Conservation (phyloP, 2,888 invertebrate genomes). For the Meliscaeva auricollis region DNA sequence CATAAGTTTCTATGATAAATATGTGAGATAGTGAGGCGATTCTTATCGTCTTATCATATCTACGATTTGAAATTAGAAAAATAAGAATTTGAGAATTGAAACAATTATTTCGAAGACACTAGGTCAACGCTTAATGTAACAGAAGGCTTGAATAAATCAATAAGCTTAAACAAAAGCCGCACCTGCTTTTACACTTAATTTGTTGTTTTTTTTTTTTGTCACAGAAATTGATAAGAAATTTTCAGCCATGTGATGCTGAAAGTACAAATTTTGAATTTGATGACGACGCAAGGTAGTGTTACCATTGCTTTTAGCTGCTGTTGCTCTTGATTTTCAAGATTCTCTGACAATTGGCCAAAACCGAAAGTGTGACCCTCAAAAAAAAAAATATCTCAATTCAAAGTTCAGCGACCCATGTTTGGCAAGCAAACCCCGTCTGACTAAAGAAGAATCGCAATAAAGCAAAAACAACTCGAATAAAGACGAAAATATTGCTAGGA, state of each 20-base stretch:
- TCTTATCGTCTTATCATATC: neutral
- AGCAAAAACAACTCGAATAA: slow-evolving; percentile 29
- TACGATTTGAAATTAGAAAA: neutral
- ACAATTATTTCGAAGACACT: neutral
- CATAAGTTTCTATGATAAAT: neutral
- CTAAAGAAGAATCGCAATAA: slow-evolving; percentile 18
- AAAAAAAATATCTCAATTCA: neutral
- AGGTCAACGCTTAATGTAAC: neutral
- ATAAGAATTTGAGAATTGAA: too few species aligned
- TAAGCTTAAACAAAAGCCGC: neutral
- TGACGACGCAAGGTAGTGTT: slow-evolving; percentile 62
- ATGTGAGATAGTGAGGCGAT: neutral
- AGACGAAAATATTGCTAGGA: slow-evolving; percentile 51
- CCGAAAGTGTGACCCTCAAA: slow-evolving; percentile 47
- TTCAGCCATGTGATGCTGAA: slow-evolving; percentile 24
- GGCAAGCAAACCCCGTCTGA: slow-evolving; percentile 11
- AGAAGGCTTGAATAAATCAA: slow-evolving; percentile 1
- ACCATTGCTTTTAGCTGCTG: slow-evolving; percentile 73
- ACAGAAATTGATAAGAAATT: slow-evolving; percentile 7
- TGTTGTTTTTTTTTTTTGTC: neutral
- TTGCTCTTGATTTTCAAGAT: slow-evolving; percentile 72
- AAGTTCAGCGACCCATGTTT: slow-evolving; percentile 62
- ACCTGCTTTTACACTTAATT: neutral
- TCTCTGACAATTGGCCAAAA: slow-evolving; percentile 63
- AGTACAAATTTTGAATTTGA: neutral